Conservation (phyloP, 2,113 vertebrate species). For the Nanorana parkeri region DNA sequence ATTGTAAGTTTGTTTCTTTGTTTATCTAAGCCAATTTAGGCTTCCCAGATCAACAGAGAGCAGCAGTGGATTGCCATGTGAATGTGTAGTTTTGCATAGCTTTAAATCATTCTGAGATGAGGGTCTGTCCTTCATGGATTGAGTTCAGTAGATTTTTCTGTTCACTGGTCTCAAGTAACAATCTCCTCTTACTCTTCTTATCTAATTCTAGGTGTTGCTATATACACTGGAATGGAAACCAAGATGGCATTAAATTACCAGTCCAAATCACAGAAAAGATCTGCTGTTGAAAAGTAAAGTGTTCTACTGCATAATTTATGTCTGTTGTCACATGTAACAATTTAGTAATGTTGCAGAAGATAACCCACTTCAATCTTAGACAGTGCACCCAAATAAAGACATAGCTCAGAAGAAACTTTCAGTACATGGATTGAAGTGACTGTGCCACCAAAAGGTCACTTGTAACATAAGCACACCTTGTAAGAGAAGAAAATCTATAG, state of each 20-base stretch:
- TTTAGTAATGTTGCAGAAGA: not conserved
- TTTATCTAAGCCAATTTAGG: too few relatives aligned
- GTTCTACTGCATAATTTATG: conserved; percentile 22
- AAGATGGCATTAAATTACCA: conserved; percentile 99
- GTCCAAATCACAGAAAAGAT: conserved; percentile 96
- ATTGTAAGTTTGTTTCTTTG: too few relatives aligned
- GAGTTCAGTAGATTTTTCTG: not conserved
- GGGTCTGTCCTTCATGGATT: not conserved
- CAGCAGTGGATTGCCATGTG: too few relatives aligned
- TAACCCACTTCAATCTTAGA: not conserved
- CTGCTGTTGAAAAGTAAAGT: conserved; percentile 97
- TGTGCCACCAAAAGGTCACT: too few relatives aligned
- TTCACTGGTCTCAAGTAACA: conserved; percentile 18
- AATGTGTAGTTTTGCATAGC: too few relatives aligned
- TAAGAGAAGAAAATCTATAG: too few relatives aligned
- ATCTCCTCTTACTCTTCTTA: conserved; percentile 10
- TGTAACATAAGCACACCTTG: too few relatives aligned
- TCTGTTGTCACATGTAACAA: not conserved
- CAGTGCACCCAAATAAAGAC: too few relatives aligned
- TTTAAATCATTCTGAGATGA: not conserved
- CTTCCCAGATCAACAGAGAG: too few relatives aligned
- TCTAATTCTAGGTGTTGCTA: conserved; percentile 83
- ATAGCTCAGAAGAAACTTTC: too few relatives aligned
- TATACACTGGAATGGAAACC: conserved; percentile 98
- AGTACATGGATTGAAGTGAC: too few relatives aligned